Evolutionary conservation across 2,888 invertebrate genomes (phyloP).

Genomic region (Pachycephus smyrnensis): DNA sequence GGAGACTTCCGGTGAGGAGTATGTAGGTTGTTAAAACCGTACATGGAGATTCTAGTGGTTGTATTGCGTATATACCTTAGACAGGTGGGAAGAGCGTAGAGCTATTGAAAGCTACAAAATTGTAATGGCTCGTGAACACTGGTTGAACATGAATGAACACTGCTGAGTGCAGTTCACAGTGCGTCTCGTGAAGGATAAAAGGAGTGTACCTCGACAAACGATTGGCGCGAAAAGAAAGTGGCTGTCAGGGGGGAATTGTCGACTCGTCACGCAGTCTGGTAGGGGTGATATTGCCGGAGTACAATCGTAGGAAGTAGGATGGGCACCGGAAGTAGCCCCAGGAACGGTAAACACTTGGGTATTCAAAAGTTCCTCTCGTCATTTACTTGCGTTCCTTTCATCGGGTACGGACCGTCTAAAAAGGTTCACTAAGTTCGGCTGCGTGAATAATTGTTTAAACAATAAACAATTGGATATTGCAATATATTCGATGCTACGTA

Average conservation of each 20-base stretch:
- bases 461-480: not conserved
- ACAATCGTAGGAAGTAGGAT: constrained; percentile 57
- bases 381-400: not conserved
- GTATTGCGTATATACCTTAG: not conserved
- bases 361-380: not conserved
- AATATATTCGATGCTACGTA: not conserved
- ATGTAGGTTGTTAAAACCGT: not conserved
- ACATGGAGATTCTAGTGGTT: not conserved
- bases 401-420: not conserved
- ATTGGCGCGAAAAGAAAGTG: not conserved
- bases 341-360: not conserved
- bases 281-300: constrained; percentile 47
- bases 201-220: constrained; percentile 5
- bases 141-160: not conserved
- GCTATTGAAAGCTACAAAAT: not conserved
- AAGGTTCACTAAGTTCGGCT: not conserved
- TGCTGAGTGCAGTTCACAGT: not conserved
- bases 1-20: not conserved
- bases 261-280: constrained; percentile 50
- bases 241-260: not conserved
- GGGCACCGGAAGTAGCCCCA: constrained; percentile 54
- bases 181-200: constrained; percentile 10
- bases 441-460: not conserved
- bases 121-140: not conserved
- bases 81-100: not conserved